Evolutionary conservation across 1,140 invertebrate species (phyloP).

Genomic region (Copidosoma floridanum): DNA sequence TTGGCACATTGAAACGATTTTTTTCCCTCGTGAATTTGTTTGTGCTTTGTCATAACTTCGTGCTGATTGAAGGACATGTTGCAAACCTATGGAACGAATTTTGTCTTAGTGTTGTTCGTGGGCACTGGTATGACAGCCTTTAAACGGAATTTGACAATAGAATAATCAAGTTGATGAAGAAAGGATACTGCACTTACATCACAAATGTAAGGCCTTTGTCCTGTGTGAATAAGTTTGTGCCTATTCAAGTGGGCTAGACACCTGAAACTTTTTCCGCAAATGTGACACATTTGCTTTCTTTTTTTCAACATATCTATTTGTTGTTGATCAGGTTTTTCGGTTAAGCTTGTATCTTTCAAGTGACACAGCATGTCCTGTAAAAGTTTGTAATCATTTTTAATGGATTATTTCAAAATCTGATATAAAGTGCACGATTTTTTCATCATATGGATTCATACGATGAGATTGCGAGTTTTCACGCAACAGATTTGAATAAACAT

Average conservation of each 20-base stretch:
- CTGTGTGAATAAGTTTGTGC: conserved; percentile 51
- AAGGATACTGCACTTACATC: conserved; percentile 42
- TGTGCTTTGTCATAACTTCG: conserved; percentile 59
- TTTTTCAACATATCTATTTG: conserved; percentile 21
- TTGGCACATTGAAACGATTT: conserved; percentile 61
- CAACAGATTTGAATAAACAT: no score
- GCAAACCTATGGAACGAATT: conserved; percentile 54
- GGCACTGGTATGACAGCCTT: neutral
- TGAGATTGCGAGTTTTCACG: no score
- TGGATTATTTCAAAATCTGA: no score
- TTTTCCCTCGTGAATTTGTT: conserved; percentile 56
- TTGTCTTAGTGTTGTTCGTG: neutral
- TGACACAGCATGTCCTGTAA: conserved; percentile 47
- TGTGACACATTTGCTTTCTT: conserved; percentile 39
- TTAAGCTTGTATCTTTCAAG: conserved; percentile 41
- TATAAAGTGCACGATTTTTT: no score
- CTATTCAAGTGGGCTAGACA: conserved; percentile 50
- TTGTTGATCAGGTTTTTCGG: conserved; percentile 33
- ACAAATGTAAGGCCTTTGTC: conserved; percentile 48
- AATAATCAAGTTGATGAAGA: neutral
- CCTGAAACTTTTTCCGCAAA: conserved; percentile 48
- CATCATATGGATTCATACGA: no score
- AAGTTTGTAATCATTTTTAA: neutral
- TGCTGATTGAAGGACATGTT: conserved; percentile 62
- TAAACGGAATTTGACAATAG: neutral